phyloP scores from a whole-genome alignment of 2,888 invertebrate genomes.

The Pheosia gnoma region DNA sequence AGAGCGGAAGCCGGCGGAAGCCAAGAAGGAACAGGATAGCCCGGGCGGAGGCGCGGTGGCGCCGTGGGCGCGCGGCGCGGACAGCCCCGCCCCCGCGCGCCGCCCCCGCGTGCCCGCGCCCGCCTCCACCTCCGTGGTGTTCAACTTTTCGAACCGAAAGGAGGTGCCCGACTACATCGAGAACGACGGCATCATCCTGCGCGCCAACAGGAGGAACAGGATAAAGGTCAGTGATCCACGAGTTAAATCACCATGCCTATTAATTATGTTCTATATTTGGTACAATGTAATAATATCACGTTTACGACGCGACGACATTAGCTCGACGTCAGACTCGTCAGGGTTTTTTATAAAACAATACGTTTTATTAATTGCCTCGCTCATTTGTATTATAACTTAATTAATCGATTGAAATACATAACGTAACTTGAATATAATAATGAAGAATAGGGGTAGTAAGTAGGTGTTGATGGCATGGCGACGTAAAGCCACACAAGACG shows the following conservation, averaged over 20 bases:
- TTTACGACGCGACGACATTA: no score
- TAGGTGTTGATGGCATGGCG: neutral
- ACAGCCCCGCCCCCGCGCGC: conserved; percentile 32
- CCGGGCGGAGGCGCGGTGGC: conserved; percentile 41
- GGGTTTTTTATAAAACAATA: neutral
- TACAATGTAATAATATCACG: no score
- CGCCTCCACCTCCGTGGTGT: conserved; percentile 90
- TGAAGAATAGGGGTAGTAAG: neutral
- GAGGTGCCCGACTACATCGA: conserved; percentile 96
- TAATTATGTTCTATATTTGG: no score
- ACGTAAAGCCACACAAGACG: neutral
- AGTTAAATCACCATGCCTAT: neutral
- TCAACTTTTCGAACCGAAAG: conserved; percentile 93
- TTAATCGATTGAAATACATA: neutral
- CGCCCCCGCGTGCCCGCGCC: conserved; percentile 53
- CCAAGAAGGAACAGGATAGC: conserved; percentile 27
- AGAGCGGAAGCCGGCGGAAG: conserved; percentile 32
- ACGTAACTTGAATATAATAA: no score
- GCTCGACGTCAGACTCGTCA: no score
- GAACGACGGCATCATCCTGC: conserved; percentile 92
- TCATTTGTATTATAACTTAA: neutral
- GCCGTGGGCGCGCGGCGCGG: conserved; percentile 39
- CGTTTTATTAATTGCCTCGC: neutral
- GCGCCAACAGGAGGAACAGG: conserved; percentile 86
- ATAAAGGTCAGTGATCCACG: conserved; percentile 87